These are phyloP conservation scores for Pseudeuparius sepicola DNA, from an alignment of 2,888 invertebrate species.

Conservation along the genomic window DNA sequence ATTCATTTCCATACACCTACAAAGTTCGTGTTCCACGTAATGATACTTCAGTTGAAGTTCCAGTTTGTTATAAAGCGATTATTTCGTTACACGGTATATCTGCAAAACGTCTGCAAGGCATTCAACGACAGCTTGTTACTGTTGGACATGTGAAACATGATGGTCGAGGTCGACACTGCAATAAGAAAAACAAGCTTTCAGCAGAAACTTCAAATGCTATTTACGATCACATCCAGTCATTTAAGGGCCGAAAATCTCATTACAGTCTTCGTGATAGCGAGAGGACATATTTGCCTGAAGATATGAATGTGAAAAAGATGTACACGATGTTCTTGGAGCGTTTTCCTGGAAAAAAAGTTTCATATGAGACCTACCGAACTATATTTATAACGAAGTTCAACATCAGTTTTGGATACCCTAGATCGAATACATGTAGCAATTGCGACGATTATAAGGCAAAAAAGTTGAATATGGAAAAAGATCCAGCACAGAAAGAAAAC, in stretches of 20 bases:
- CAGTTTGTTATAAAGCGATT: constrained; percentile 18
- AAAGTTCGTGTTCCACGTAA: constrained; percentile 4
- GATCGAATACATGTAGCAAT: constrained; percentile 8
- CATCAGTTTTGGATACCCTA: constrained; percentile 12
- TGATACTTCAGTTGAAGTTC: constrained; percentile 13
- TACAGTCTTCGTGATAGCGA: constrained; percentile 18
- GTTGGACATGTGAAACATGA: constrained; percentile 12
- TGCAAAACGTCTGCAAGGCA: constrained; percentile 10
- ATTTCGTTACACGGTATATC: constrained; percentile 18
- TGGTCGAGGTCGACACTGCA: constrained; percentile 16
- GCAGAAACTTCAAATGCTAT: constrained; percentile 12
- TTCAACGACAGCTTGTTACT: constrained; percentile 12
- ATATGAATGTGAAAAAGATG: constrained; percentile 17
- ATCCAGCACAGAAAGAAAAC: background rate
- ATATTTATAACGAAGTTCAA: constrained; percentile 10
- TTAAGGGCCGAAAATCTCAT: constrained; percentile 17
- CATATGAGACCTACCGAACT: constrained; percentile 9
- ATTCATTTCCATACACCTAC: constrained; percentile 1
- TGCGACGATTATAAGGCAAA: constrained; percentile 11
- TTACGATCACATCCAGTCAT: constrained; percentile 16
- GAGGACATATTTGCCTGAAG: constrained; percentile 17
- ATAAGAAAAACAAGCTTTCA: constrained; percentile 13
- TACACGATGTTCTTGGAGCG: constrained; percentile 4
- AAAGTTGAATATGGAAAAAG: too few species aligned
- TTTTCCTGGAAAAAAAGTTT: constrained; percentile 5